phyloP scores from a whole-genome alignment of 2,113 vertebrate genomes.

The Mixornis gularis region DNA sequence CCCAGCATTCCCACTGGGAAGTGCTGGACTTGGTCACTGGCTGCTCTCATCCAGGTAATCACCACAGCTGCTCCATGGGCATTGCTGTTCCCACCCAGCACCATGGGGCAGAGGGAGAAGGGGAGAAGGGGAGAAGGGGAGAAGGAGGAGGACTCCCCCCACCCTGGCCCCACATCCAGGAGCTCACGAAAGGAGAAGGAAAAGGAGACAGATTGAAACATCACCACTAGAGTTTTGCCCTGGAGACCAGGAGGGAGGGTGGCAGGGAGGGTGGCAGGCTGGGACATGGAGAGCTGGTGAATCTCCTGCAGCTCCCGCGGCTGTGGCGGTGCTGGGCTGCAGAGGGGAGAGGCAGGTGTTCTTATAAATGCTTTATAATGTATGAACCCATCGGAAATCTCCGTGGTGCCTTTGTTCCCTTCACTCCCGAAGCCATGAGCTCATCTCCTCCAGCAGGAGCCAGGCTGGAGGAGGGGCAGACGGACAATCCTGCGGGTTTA shows the following conservation, averaged over 20 bases:
- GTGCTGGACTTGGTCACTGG: not conserved
- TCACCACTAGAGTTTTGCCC: not conserved
- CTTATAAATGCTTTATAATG: slow-evolving; percentile 37
- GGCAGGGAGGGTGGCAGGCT: not conserved
- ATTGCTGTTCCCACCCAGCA: not conserved
- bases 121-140: not conserved
- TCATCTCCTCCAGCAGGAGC: not conserved
- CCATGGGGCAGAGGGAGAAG: not conserved
- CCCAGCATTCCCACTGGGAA: not conserved
- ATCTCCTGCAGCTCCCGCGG: not conserved
- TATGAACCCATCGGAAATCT: not conserved
- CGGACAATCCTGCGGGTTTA: not conserved
- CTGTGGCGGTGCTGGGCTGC: not conserved
- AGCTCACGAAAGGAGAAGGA: not conserved
- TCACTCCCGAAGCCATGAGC: not conserved
- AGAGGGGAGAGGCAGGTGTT: not conserved
- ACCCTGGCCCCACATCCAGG: not conserved
- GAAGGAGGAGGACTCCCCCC: not conserved
- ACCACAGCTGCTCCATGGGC: accelerated
- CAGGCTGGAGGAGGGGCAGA: accelerated
- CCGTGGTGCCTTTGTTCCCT: not conserved
- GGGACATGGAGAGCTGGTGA: not conserved
- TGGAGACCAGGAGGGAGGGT: not conserved
- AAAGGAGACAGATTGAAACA: not conserved
- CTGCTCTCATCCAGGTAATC: not conserved